Evolutionary conservation across 1,140 invertebrate species (phyloP).

Genomic region (Drosophila trapezifrons): DNA sequence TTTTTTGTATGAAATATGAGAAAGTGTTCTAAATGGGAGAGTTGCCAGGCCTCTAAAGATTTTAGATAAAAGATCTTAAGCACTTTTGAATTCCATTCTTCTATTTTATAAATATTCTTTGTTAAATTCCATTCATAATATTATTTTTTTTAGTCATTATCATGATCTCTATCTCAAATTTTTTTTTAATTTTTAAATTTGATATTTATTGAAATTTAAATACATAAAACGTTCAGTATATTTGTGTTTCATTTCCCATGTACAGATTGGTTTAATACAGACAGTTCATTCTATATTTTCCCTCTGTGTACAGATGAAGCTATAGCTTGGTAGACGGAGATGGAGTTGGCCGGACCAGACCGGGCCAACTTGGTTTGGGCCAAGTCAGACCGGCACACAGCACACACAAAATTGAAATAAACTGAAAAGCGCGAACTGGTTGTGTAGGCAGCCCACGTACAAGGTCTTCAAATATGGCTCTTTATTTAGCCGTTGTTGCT

Average conservation of each 20-base stretch:
- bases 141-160: no score
- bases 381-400: conserved; percentile 20
- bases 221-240: no score
- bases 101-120: not conserved
- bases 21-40: no score
- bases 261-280: not conserved
- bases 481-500: conserved; percentile 55
- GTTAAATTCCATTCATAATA: no score
- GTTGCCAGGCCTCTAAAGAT: no score
- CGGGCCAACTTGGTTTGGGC: conserved; percentile 20
- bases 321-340: conserved; percentile 38
- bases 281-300: not conserved
- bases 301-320: conserved; percentile 2
- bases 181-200: no score
- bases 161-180: no score
- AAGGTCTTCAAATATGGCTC: conserved; percentile 81
- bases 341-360: conserved; percentile 34
- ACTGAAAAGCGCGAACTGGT: conserved; percentile 72
- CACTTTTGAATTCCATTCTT: not conserved
- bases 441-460: conserved; percentile 80
- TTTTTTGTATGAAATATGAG: no score
- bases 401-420: conserved; percentile 71
- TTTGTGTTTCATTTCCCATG: no score
- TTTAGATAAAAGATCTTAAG: no score
- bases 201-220: no score